Conservation (phyloP, 2,888 invertebrate genomes). For the Sericinus montela region DNA sequence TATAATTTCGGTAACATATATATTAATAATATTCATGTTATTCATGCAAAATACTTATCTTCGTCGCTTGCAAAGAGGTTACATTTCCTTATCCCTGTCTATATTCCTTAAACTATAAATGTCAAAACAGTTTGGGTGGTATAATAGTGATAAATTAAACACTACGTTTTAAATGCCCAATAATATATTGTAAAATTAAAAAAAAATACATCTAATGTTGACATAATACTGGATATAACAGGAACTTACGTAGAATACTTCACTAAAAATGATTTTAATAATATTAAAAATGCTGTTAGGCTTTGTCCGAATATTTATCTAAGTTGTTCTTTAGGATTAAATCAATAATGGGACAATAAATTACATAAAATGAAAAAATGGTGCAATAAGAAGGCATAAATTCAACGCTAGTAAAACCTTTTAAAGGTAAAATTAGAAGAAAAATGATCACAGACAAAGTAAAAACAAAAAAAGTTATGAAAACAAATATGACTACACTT, state of each 20-base stretch:
- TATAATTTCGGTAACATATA: too few species aligned
- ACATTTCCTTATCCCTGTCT: too few species aligned
- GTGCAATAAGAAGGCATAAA: background rate
- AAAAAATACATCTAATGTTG: constrained; percentile 17
- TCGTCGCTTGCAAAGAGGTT: too few species aligned
- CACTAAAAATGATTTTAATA: background rate
- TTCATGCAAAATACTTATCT: too few species aligned
- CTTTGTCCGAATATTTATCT: background rate
- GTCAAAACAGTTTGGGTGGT: too few species aligned
- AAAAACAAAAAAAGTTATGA: background rate
- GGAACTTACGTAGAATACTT: constrained; percentile 28
- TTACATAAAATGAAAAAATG: background rate
- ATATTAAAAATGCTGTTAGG: background rate
- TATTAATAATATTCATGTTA: too few species aligned
- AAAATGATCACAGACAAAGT: constrained; percentile 4
- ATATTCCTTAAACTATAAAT: too few species aligned
- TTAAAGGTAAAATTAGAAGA: constrained; percentile 5
- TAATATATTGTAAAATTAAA: constrained; percentile 19
- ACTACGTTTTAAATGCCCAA: constrained; percentile 15
- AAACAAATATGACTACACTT: background rate
- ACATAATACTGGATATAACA: constrained; percentile 34
- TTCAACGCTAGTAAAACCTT: background rate
- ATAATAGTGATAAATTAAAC: constrained; percentile 17
- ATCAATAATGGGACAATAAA: background rate
- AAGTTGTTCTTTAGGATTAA: background rate